A percentile compares a stretch with the other conserved stretches of the same genome.
phyloP scores from a whole-genome alignment of 2,797 vertebrate species.

The Pseudochirops corinnae region DNA sequence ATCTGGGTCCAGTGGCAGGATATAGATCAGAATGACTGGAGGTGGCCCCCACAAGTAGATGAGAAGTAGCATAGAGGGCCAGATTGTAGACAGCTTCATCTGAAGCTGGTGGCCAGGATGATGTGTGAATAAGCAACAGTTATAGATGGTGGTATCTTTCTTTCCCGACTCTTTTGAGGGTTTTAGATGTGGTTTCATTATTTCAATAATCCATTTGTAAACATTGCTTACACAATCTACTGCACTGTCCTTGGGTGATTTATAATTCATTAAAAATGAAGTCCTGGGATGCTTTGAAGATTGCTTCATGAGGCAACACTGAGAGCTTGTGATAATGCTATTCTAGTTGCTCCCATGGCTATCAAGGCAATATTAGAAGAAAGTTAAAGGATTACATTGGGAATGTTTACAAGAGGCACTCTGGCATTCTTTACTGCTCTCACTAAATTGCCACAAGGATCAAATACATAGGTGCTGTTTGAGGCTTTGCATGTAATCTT shows the following conservation, averaged over 20 bases:
- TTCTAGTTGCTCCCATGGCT: background rate
- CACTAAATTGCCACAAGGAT: slow-evolving; percentile 16
- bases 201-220: slow-evolving; percentile 53
- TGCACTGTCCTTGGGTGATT: slow-evolving; percentile 56
- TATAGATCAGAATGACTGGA: too few species aligned
- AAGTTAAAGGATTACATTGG: slow-evolving; percentile 39
- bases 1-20: too few species aligned
- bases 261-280: slow-evolving; percentile 60
- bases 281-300: slow-evolving; percentile 21
- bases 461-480: slow-evolving; percentile 24
- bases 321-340: background rate
- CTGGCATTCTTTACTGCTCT: slow-evolving; percentile 51
- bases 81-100: background rate
- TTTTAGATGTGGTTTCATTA: background rate
- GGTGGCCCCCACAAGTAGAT: too few species aligned
- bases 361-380: fast-evolving
- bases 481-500: slow-evolving; percentile 27
- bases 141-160: background rate
- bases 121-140: background rate
- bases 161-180: background rate
- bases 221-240: slow-evolving; percentile 35
- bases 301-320: background rate
- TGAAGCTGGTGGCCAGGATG: background rate
- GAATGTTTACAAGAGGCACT: slow-evolving; percentile 28
- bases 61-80: background rate